phyloP scores from a whole-genome alignment of 2,888 invertebrate genomes.

The Microctonus aethiopoides region DNA sequence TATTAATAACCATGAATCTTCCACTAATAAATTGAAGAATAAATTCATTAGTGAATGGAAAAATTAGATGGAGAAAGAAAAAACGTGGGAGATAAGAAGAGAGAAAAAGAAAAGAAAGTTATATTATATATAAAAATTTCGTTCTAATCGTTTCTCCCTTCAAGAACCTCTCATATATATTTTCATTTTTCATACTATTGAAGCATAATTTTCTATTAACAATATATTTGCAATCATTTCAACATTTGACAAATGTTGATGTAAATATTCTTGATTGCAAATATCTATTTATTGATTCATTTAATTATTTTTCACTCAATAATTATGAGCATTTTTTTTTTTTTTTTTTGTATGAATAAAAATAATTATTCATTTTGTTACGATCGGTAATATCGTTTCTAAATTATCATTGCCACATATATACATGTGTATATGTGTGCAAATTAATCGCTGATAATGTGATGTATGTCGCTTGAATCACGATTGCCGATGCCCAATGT shows the following conservation, averaged over 20 bases:
- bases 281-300: not conserved
- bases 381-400: slow-evolving; percentile 1
- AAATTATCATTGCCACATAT: not conserved
- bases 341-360: not conserved
- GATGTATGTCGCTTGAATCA: not conserved
- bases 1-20: slow-evolving; percentile 51
- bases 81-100: slow-evolving; percentile 26
- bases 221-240: slow-evolving; percentile 1
- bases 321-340: not conserved
- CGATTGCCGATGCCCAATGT: slow-evolving; percentile 21
- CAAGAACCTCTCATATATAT: slow-evolving; percentile 45
- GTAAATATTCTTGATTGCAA: slow-evolving; percentile 1
- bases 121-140: slow-evolving; percentile 32
- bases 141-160: slow-evolving; percentile 49
- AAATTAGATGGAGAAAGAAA: slow-evolving; percentile 8
- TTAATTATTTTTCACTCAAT: not conserved
- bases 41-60: not conserved
- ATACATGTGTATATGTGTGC: no score
- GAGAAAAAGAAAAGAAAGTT: not conserved
- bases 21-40: slow-evolving; percentile 33
- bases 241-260: not conserved
- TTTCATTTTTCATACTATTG: slow-evolving; percentile 1
- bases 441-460: not conserved
- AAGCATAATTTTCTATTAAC: slow-evolving; percentile 19
- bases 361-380: slow-evolving; percentile 22